These are phyloP conservation scores for Falco novaeseelandiae DNA, from an alignment of 2,797 vertebrate genomes.

Conservation along the genomic window DNA sequence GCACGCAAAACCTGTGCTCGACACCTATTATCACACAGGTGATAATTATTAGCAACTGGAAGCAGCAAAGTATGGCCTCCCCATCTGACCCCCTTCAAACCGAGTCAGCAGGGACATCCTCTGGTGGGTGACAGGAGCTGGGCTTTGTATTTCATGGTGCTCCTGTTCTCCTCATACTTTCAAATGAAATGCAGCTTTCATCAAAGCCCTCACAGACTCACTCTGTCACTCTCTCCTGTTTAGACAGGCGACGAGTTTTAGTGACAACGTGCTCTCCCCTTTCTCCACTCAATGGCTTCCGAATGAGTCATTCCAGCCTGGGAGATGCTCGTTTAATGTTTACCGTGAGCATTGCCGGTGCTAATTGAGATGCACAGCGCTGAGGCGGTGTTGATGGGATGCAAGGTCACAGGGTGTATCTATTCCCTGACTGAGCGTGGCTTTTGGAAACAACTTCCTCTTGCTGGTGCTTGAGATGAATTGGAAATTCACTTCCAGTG, in stretches of 20 bases:
- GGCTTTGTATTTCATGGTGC: fast-evolving
- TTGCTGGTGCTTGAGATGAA: neutral
- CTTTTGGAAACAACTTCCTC: slow-evolving; percentile 27
- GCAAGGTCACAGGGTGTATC: neutral
- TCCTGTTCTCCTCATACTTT: neutral
- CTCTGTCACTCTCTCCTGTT: neutral
- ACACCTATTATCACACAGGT: neutral
- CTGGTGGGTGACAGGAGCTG: neutral
- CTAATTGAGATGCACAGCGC: neutral
- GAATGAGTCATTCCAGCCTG: neutral
- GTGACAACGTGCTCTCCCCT: neutral
- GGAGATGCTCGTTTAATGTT: neutral
- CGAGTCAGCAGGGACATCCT: fast-evolving
- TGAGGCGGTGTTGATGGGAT: neutral
- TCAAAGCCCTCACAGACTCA: neutral
- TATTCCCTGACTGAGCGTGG: neutral
- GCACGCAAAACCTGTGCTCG: fast-evolving
- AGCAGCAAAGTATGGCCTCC: neutral
- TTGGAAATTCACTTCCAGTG: slow-evolving; percentile 1
- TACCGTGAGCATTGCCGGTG: fast-evolving
- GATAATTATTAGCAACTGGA: neutral
- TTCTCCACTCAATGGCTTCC: neutral
- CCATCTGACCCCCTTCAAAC: fast-evolving
- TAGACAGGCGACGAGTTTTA: neutral
- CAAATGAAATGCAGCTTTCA: neutral